A percentile compares a stretch with the other conserved stretches of the same genome.
phyloP scores from a whole-genome alignment of 2,797 vertebrate genomes.

The Oreortyx pictus region DNA sequence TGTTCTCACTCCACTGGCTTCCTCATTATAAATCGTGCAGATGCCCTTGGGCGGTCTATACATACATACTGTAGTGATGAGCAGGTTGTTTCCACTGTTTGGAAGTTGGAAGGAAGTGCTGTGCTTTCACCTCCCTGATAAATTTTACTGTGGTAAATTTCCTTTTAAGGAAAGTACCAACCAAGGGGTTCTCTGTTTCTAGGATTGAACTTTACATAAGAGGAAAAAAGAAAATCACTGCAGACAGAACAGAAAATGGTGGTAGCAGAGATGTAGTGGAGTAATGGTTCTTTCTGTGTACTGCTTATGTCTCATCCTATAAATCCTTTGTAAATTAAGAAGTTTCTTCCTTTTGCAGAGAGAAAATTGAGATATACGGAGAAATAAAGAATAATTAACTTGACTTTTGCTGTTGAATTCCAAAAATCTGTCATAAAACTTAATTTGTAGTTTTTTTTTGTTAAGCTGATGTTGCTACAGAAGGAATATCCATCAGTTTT shows the following conservation, averaged over 20 bases:
- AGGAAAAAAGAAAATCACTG: background rate
- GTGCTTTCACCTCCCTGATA: background rate
- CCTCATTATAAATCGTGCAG: background rate
- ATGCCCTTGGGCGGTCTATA: background rate
- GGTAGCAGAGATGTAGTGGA: background rate
- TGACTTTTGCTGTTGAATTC: conserved; percentile 25
- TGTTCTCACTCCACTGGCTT: background rate
- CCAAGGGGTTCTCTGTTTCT: background rate
- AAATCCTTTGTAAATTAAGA: conserved; percentile 14
- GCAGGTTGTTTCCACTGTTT: background rate
- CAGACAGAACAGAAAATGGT: background rate
- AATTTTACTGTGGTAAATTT: background rate
- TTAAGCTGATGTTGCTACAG: background rate
- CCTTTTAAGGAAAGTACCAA: background rate
- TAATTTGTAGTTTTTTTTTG: background rate
- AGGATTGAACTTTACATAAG: background rate
- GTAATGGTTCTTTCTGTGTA: background rate
- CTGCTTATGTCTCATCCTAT: background rate
- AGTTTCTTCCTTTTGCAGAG: conserved; percentile 15
- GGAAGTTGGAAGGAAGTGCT: background rate
- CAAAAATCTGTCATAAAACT: conserved; percentile 6
- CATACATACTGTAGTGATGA: background rate
- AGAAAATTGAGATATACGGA: conserved; percentile 25
- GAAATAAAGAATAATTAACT: conserved; percentile 40
- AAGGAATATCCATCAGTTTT: background rate